Conservation (phyloP, 2,113 vertebrate genomes). For the Tachysurus fulvidraco region DNA sequence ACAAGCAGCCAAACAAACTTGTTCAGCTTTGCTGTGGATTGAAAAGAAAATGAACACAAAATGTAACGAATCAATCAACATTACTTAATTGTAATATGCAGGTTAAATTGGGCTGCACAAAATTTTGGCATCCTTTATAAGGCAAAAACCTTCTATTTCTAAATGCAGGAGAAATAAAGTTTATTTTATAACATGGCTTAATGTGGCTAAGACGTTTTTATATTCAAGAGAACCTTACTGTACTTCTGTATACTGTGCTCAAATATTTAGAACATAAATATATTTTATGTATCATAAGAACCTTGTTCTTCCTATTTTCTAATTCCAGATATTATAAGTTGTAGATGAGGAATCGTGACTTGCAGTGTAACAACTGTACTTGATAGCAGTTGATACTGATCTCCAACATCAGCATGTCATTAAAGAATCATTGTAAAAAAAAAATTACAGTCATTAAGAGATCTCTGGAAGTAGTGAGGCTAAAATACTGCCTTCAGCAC, state of each 20-base stretch:
- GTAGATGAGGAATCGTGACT: not conserved
- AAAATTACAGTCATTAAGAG: not conserved
- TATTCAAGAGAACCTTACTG: not conserved
- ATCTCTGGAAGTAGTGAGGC: constrained; percentile 6
- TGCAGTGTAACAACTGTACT: not conserved
- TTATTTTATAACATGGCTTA: not conserved
- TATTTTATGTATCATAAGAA: not conserved
- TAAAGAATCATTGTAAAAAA: constrained; percentile 11
- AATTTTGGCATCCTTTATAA: not conserved
- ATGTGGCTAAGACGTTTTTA: not conserved
- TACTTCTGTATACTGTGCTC: not conserved
- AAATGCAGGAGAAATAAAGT: not conserved
- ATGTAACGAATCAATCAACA: no score
- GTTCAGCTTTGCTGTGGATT: not conserved
- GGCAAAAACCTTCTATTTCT: no score
- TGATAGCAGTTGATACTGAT: not conserved
- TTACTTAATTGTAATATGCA: not conserved
- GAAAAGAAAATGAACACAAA: not conserved
- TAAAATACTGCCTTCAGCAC: not conserved
- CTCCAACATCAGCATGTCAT: not conserved
- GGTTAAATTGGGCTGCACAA: not conserved
- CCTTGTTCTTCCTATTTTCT: not conserved
- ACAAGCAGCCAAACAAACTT: not conserved
- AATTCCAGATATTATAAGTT: not conserved
- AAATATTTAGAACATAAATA: not conserved